Conservation (phyloP, 2,113 vertebrate genomes). For the Chloroceryle aenea region DNA sequence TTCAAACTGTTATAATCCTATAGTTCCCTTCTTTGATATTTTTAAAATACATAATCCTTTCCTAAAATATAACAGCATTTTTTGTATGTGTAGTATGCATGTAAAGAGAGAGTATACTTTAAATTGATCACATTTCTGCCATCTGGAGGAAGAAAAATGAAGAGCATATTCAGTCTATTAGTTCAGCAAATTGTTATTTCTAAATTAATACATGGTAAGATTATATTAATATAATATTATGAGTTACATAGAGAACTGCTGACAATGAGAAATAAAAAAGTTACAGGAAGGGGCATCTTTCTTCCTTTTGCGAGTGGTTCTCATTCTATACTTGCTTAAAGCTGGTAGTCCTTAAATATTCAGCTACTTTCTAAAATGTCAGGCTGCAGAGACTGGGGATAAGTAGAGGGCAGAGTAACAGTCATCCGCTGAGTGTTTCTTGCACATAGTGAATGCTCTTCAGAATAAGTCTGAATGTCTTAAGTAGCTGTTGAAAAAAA, state of each 20-base stretch:
- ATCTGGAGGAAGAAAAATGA: constrained; percentile 55
- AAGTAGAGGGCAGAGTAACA: not conserved
- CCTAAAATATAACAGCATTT: constrained; percentile 5
- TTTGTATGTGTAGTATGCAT: not conserved
- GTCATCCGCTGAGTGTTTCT: not conserved
- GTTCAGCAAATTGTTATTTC: not conserved
- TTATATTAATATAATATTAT: not conserved
- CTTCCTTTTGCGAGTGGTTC: not conserved
- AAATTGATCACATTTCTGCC: constrained; percentile 58
- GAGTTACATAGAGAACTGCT: not conserved
- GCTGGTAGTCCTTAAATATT: not conserved
- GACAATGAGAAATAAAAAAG: not conserved
- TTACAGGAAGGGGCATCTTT: not conserved
- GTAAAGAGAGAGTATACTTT: not conserved
- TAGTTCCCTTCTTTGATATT: constrained; percentile 40
- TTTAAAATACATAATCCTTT: constrained; percentile 46
- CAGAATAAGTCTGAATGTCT: not conserved
- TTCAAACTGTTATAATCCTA: constrained; percentile 51
- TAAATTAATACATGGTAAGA: not conserved
- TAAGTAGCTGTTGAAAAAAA: not conserved
- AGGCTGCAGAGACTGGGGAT: not conserved
- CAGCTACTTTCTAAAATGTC: not conserved
- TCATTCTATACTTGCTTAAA: not conserved
- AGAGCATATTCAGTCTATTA: not conserved
- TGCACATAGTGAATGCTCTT: not conserved